Percentiles rank a stretch among this genome's conserved stretches.
Evolutionary conservation across 2,888 invertebrate species (phyloP).

Genomic region (Chironomus tentans): DNA sequence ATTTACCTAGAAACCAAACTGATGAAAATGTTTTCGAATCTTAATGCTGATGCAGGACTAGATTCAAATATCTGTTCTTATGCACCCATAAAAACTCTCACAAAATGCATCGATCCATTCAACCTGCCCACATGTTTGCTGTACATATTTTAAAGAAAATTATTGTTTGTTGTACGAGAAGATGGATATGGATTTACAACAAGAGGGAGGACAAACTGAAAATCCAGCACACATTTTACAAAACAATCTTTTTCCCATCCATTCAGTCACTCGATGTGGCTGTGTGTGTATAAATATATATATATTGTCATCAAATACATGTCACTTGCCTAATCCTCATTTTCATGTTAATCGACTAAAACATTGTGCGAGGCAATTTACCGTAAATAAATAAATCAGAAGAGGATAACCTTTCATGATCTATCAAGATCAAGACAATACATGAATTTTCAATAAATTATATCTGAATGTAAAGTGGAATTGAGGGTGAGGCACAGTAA

Average conservation of each 20-base stretch:
- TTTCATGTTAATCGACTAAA: conserved; percentile 17
- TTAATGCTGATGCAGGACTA: too few species aligned
- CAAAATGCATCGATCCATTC: too few species aligned
- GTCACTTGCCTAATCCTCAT: conserved; percentile 21
- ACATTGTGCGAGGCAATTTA: conserved; percentile 5
- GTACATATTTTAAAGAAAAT: too few species aligned
- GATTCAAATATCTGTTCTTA: too few species aligned
- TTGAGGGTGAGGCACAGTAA: not conserved
- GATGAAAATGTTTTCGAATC: too few species aligned
- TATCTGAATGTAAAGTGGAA: not conserved
- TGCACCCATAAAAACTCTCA: too few species aligned
- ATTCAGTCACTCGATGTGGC: not conserved
- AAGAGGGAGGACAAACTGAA: too few species aligned
- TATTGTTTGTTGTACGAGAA: too few species aligned
- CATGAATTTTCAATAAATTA: not conserved
- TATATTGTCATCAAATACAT: not conserved
- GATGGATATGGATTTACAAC: too few species aligned
- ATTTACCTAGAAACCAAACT: too few species aligned
- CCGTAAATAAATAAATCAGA: conserved; percentile 19
- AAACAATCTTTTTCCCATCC: not conserved
- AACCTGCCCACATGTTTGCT: too few species aligned
- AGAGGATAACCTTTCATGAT: not conserved
- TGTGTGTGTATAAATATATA: not conserved
- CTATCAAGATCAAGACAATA: not conserved
- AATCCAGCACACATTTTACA: too few species aligned